Evolutionary conservation across 2,888 invertebrate genomes (phyloP).

Genomic region (Scelioninae gen. 1): DNA sequence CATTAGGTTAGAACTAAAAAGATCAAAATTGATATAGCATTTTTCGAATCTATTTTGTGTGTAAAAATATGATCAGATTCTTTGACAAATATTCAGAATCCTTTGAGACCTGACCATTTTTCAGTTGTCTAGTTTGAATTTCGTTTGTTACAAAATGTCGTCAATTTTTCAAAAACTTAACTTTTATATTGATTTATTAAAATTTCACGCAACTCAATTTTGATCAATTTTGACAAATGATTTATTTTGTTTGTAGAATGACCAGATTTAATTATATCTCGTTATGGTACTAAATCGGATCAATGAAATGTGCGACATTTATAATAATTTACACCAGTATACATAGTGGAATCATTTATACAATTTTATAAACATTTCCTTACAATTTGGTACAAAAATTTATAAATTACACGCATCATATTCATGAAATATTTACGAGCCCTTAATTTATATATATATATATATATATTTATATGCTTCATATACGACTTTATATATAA

Average conservation of each 20-base stretch:
- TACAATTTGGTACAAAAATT: conserved; percentile 56
- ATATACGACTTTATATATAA: conserved; percentile 45
- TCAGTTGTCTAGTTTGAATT: too few relatives aligned
- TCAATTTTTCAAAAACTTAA: too few relatives aligned
- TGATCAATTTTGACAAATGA: neutral
- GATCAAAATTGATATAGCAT: too few relatives aligned
- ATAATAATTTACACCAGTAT: conserved; percentile 26
- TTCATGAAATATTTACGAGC: conserved; percentile 60
- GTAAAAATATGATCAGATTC: too few relatives aligned
- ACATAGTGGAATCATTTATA: conserved; percentile 28
- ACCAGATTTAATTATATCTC: neutral
- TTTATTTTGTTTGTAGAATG: neutral
- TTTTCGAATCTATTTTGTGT: too few relatives aligned
- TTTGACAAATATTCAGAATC: too few relatives aligned
- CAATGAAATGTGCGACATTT: conserved; percentile 37
- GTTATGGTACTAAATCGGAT: neutral
- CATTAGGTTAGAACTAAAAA: too few relatives aligned
- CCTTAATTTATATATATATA: conserved; percentile 26
- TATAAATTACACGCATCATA: conserved; percentile 38
- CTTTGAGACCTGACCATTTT: too few relatives aligned
- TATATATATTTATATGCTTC: conserved; percentile 31
- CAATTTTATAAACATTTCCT: conserved; percentile 41
- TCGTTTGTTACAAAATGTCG: too few relatives aligned
- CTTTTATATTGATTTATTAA: too few relatives aligned
- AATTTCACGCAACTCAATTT: neutral